These are phyloP conservation scores for Thomomys bottae DNA, from an alignment of 2,113 vertebrate genomes.

Conservation along the genomic window DNA sequence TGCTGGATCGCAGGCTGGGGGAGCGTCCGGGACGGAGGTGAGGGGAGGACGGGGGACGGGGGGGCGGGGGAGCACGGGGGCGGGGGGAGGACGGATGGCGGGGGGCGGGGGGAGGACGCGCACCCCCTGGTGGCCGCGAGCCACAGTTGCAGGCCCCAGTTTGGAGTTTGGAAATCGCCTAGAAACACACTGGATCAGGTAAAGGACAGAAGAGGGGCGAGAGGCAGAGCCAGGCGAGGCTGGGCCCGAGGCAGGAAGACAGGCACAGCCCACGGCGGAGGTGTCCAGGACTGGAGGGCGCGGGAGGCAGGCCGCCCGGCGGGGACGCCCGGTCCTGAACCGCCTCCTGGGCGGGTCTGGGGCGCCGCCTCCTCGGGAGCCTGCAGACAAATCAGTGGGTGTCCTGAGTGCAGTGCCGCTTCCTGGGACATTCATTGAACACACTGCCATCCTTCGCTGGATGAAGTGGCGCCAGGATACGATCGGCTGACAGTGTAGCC, in stretches of 20 bases:
- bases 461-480: not conserved
- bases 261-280: not conserved
- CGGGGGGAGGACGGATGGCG: too few relatives aligned
- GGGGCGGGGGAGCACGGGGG: too few relatives aligned
- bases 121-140: not conserved
- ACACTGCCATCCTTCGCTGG: not conserved
- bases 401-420: not conserved
- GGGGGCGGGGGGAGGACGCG: too few relatives aligned
- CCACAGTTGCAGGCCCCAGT: not conserved
- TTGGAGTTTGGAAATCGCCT: not conserved
- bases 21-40: slow-evolving; percentile 67
- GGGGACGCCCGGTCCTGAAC: too few relatives aligned
- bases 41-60: too few relatives aligned
- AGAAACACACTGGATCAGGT: not conserved
- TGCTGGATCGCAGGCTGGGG: slow-evolving; percentile 82
- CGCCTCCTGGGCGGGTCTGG: too few relatives aligned
- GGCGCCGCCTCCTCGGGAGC: not conserved
- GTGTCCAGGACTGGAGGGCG: too few relatives aligned
- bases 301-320: too few relatives aligned
- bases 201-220: not conserved
- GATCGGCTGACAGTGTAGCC: too few relatives aligned
- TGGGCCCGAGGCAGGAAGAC: not conserved
- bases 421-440: not conserved
- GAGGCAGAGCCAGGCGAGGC: not conserved
- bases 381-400: too few relatives aligned